Percentiles rank a stretch among this genome's conserved stretches.
Conservation (phyloP, 2,888 invertebrate species). For the Acrobasis suavella region DNA sequence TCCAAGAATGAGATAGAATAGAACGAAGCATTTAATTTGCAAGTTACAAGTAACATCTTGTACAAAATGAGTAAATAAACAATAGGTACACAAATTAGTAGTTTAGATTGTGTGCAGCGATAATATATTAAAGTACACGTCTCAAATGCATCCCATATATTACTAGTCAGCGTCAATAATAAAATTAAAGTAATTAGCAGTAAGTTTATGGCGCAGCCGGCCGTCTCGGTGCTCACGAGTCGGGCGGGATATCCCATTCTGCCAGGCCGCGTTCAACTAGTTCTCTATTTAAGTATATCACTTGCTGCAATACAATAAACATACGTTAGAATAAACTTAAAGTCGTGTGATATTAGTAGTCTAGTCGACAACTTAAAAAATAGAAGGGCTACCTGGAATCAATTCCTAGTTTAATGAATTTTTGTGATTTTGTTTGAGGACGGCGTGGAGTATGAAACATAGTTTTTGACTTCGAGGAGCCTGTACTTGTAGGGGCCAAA, state of each 20-base stretch:
- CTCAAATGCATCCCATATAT: slow-evolving; percentile 67
- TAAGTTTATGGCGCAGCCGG: slow-evolving; percentile 30
- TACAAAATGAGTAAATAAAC: slow-evolving; percentile 41
- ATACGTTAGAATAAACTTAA: slow-evolving; percentile 7
- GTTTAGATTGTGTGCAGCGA: slow-evolving; percentile 31
- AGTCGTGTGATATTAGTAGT: too few species aligned
- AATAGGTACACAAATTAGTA: slow-evolving; percentile 37
- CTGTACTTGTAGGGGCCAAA: too few species aligned
- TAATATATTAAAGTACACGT: slow-evolving; percentile 33
- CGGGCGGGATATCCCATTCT: slow-evolving; percentile 84
- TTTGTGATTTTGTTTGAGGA: too few species aligned
- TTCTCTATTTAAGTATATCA: slow-evolving; percentile 93
- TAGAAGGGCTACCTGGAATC: too few species aligned
- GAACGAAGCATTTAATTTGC: slow-evolving; percentile 59
- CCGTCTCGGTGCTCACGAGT: slow-evolving; percentile 60
- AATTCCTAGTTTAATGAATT: too few species aligned
- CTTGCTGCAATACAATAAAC: slow-evolving; percentile 81
- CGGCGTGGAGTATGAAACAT: too few species aligned
- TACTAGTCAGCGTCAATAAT: slow-evolving; percentile 57
- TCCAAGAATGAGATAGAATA: slow-evolving; percentile 41
- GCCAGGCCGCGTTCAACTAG: slow-evolving; percentile 92
- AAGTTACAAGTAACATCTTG: slow-evolving; percentile 59
- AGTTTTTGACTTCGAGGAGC: too few species aligned
- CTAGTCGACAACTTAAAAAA: too few species aligned
- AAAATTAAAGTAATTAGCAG: slow-evolving; percentile 35